phyloP scores from a whole-genome alignment of 2,888 invertebrate genomes.

The Plagodis pulveraria region DNA sequence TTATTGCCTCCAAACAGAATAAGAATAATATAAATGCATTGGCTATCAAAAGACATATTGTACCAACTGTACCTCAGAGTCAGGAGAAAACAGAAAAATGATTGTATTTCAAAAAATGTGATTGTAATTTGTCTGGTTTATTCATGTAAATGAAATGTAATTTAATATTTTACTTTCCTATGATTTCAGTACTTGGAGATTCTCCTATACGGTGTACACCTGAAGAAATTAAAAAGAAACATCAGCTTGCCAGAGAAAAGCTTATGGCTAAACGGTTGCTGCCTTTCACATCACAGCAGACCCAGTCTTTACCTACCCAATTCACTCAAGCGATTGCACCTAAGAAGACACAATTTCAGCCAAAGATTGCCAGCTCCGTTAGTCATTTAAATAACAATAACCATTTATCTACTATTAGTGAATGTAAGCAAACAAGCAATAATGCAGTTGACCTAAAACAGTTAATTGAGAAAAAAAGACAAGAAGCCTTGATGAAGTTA shows the following conservation, averaged over 20 bases:
- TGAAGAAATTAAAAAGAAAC: constrained; percentile 87
- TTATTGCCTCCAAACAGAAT: no score
- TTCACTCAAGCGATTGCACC: constrained; percentile 18
- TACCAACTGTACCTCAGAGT: no score
- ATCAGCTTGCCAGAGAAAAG: constrained; percentile 85
- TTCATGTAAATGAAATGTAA: no score
- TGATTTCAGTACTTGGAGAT: constrained; percentile 54
- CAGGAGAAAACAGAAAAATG: not conserved
- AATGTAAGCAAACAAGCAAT: constrained; percentile 18
- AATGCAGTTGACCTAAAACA: constrained; percentile 55
- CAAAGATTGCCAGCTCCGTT: constrained; percentile 51
- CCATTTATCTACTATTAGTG: constrained; percentile 29
- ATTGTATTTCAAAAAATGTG: not conserved
- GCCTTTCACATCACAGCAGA: constrained; percentile 67
- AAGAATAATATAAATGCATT: no score
- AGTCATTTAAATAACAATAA: constrained; percentile 15
- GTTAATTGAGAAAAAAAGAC: constrained; percentile 77
- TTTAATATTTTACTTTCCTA: constrained; percentile 4
- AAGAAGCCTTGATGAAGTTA: constrained; percentile 77
- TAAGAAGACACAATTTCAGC: constrained; percentile 58
- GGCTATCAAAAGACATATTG: no score
- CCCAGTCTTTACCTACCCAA: constrained; percentile 32
- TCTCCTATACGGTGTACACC: constrained; percentile 81
- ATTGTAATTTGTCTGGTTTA: not conserved
- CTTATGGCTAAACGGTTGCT: constrained; percentile 80